Percentiles rank a stretch among this genome's conserved stretches.
Evolutionary conservation across 2,113 vertebrate species (phyloP).

Genomic region (Epinephelus cyanopodus): DNA sequence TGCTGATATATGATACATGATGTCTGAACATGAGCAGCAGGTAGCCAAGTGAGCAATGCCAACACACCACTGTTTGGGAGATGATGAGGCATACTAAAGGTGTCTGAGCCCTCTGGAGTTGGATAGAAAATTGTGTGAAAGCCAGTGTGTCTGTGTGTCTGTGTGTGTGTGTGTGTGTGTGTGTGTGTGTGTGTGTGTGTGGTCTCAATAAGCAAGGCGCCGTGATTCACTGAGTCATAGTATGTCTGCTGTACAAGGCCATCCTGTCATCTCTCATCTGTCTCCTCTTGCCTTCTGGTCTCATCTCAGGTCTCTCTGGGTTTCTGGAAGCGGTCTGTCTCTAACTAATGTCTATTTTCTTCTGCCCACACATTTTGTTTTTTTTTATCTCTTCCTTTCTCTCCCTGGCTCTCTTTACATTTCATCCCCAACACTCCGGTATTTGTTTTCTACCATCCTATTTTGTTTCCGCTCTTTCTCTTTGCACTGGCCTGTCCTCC

Average conservation of each 20-base stretch:
- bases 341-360: slow-evolving; percentile 56
- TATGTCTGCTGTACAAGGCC: slow-evolving; percentile 43
- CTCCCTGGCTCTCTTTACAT: slow-evolving; percentile 19
- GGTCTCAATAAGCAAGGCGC: slow-evolving; percentile 30
- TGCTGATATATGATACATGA: background rate
- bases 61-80: slow-evolving; percentile 15
- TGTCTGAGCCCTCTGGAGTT: slow-evolving; percentile 37
- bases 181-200: background rate
- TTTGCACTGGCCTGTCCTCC: slow-evolving; percentile 38
- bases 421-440: slow-evolving; percentile 3
- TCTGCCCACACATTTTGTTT: slow-evolving; percentile 52
- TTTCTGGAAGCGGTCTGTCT: slow-evolving; percentile 45
- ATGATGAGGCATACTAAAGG: slow-evolving; percentile 28
- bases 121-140: slow-evolving; percentile 33
- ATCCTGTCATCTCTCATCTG: slow-evolving; percentile 50
- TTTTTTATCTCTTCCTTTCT: slow-evolving; percentile 13
- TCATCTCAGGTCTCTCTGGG: slow-evolving; percentile 54
- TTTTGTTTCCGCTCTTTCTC: slow-evolving; percentile 32
- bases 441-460: slow-evolving; percentile 19
- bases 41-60: background rate
- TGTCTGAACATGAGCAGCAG: background rate
- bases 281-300: slow-evolving; percentile 43
- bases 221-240: slow-evolving; percentile 51
- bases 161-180: background rate
- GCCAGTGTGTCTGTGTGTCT: background rate